Evolutionary conservation across 1,140 invertebrate genomes (phyloP).

Genomic region (Drosophila tristis): DNA sequence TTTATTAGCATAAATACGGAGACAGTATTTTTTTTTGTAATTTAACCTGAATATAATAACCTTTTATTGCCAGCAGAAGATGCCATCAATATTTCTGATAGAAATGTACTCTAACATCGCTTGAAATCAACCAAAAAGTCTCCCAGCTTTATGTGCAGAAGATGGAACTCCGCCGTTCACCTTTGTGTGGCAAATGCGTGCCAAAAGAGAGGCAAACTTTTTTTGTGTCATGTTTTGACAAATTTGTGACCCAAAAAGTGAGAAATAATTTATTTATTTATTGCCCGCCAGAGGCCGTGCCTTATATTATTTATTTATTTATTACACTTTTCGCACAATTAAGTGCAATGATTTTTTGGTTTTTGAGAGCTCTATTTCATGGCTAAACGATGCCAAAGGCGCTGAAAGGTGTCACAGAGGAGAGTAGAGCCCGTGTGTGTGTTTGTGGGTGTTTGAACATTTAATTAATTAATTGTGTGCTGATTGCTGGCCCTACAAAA

Average conservation of each 20-base stretch:
- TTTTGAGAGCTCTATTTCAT: conserved; percentile 47
- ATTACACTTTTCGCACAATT: conserved; percentile 74
- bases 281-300: conserved; percentile 16
- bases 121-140: background rate
- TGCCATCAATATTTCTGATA: conserved; percentile 4
- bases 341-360: conserved; percentile 58
- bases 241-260: conserved; percentile 47
- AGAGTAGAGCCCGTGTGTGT: background rate
- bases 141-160: background rate
- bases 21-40: conserved; percentile 3
- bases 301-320: conserved; percentile 62
- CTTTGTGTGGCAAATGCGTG: conserved; percentile 35
- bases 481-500: conserved; percentile 29
- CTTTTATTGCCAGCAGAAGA: conserved; percentile 5
- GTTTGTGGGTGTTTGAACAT: conserved; percentile 10
- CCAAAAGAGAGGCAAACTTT: conserved; percentile 5
- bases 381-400: conserved; percentile 54
- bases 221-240: conserved; percentile 49
- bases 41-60: conserved; percentile 9
- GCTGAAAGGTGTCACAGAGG: conserved; percentile 45
- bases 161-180: background rate
- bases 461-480: conserved; percentile 50
- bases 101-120: background rate
- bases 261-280: conserved; percentile 30
- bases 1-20: conserved; percentile 16